phyloP scores from a whole-genome alignment of 2,888 invertebrate genomes.

The Apantesis nais region DNA sequence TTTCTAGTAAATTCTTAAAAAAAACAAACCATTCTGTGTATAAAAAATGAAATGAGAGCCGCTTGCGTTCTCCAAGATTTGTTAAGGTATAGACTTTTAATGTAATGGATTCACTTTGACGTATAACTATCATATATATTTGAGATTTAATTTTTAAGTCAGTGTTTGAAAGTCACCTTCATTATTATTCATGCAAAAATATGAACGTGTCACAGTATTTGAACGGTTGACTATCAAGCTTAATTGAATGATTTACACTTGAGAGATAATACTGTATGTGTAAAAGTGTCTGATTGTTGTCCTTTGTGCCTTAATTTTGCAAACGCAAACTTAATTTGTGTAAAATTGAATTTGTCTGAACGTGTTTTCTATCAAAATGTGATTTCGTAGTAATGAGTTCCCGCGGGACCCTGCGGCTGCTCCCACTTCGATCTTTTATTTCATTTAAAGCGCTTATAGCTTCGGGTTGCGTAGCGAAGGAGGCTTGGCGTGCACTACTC shows the following conservation, averaged over 20 bases:
- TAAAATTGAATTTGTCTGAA: constrained; percentile 17
- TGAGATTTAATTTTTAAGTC: background rate
- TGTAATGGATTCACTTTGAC: background rate
- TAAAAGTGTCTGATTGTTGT: constrained; percentile 9
- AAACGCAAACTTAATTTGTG: constrained; percentile 10
- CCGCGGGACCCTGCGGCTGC: background rate
- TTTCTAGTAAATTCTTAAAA: background rate
- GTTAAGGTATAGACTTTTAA: background rate
- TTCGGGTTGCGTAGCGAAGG: background rate
- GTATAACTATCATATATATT: too few species aligned
- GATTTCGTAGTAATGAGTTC: constrained; percentile 8
- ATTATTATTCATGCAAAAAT: background rate
- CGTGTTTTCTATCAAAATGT: constrained; percentile 11
- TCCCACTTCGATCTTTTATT: constrained; percentile 8
- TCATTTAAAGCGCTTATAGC: background rate
- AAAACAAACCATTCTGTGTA: background rate
- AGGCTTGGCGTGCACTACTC: too few species aligned
- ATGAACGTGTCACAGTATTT: background rate
- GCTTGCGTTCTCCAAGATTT: background rate
- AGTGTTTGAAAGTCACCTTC: background rate
- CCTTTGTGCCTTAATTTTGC: constrained; percentile 4
- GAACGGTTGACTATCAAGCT: background rate
- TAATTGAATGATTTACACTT: background rate
- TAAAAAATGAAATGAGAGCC: background rate
- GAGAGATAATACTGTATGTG: background rate